Evolutionary conservation across 2,797 vertebrate species (phyloP).

Genomic region (Parambassis ranga): DNA sequence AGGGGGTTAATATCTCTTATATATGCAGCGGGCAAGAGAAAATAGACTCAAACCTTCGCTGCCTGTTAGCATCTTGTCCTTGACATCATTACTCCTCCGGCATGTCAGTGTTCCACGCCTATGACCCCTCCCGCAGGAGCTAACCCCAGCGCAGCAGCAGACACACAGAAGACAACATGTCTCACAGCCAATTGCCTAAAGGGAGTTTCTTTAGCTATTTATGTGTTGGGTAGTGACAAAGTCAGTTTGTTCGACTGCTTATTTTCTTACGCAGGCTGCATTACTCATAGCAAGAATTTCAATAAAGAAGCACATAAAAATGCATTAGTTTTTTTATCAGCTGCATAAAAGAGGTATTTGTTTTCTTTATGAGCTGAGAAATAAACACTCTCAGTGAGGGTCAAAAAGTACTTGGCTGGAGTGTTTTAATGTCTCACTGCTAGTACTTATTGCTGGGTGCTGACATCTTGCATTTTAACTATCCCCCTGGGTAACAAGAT

Average conservation of each 20-base stretch:
- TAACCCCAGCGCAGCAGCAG: constrained; percentile 11
- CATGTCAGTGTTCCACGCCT: constrained; percentile 31
- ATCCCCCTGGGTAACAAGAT: background rate
- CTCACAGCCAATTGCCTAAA: constrained; percentile 49
- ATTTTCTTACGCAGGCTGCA: constrained; percentile 13
- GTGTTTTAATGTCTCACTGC: background rate
- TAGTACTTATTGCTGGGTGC: constrained; percentile 2
- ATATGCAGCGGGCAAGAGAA: constrained; percentile 31
- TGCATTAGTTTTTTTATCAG: constrained; percentile 13
- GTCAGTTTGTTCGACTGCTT: constrained; percentile 27
- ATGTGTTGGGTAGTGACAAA: constrained; percentile 40
- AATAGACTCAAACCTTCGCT: constrained; percentile 45
- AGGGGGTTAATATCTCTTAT: constrained; percentile 49
- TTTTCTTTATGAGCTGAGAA: constrained; percentile 31
- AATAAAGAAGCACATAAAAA: constrained; percentile 20
- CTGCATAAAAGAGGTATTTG: background rate
- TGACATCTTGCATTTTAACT: constrained; percentile 3
- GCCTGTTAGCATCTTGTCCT: constrained; percentile 58
- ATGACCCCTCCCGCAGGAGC: constrained; percentile 57
- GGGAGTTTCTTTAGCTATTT: constrained; percentile 49
- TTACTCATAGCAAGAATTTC: background rate
- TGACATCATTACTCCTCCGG: constrained; percentile 62
- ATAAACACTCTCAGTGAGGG: background rate
- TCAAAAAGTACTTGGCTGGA: background rate
- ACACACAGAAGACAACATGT: constrained; percentile 40